Percentiles rank a stretch among this genome's conserved stretches.
phyloP scores from a whole-genome alignment of 2,113 vertebrate species.

The Cromileptes altivelis region DNA sequence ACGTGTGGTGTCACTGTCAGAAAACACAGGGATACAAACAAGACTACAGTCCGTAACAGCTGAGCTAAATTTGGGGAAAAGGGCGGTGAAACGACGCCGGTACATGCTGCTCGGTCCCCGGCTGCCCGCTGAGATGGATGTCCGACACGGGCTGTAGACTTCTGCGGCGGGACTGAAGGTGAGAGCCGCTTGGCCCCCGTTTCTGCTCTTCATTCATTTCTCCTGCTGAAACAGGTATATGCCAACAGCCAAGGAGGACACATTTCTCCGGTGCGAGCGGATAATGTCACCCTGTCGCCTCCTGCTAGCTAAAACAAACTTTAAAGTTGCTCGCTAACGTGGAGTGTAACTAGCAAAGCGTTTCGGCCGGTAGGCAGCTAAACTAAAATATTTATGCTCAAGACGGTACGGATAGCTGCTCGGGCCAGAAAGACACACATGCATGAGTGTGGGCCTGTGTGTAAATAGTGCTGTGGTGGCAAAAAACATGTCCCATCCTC shows the following conservation, averaged over 20 bases:
- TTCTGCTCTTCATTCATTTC: conserved; percentile 58
- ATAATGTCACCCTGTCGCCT: not conserved
- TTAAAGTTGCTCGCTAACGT: conserved; percentile 26
- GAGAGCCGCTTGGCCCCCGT: conserved; percentile 55
- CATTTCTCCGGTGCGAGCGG: not conserved
- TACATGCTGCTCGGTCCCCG: conserved; percentile 19
- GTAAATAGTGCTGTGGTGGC: conserved; percentile 40
- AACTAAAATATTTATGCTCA: conserved; percentile 61
- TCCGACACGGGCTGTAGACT: conserved; percentile 73
- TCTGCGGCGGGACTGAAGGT: conserved; percentile 81
- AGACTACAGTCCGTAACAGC: conserved; percentile 26
- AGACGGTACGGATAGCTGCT: conserved; percentile 21
- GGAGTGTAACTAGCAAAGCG: not conserved
- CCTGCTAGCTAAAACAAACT: conserved; percentile 22
- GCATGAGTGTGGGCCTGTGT: conserved; percentile 24
- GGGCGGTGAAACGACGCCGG: conserved; percentile 16
- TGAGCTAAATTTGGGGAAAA: conserved; percentile 19
- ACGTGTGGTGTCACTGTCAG: conserved; percentile 62
- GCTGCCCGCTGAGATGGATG: conserved; percentile 66
- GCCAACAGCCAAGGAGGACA: not conserved
- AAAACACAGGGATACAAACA: conserved; percentile 67
- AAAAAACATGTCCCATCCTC: conserved; percentile 37
- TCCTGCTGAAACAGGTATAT: conserved; percentile 62
- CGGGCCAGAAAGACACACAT: not conserved
- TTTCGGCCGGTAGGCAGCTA: conserved; percentile 33